Percentiles rank a stretch among this genome's conserved stretches.
Evolutionary conservation across 2,113 vertebrate species (phyloP).

Genomic region (Monopterus albus): DNA sequence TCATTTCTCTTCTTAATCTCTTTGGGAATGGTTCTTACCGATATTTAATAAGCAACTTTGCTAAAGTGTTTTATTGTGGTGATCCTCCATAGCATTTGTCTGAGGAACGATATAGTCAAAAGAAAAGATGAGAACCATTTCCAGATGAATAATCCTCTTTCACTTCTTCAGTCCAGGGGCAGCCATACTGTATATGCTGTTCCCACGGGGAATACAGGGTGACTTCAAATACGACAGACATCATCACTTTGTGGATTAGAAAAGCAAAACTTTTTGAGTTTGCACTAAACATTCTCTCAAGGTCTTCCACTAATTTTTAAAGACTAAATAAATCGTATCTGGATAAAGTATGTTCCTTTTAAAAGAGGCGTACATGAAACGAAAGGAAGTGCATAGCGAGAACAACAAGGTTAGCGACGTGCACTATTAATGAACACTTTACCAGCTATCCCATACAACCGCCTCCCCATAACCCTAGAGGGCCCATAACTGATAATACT

Average conservation of each 20-base stretch:
- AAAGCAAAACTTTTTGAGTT: no score
- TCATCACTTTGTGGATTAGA: no score
- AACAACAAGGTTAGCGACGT: no score
- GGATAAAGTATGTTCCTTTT: no score
- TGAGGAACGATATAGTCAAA: slow-evolving; percentile 17
- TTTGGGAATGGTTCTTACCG: slow-evolving; percentile 15
- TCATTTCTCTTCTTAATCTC: slow-evolving; percentile 38
- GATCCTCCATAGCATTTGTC: neutral
- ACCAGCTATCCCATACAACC: no score
- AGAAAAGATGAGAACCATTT: slow-evolving; percentile 13
- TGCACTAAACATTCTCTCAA: no score
- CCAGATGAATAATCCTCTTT: slow-evolving; percentile 23
- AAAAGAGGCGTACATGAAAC: no score
- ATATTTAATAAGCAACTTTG: slow-evolving; percentile 21
- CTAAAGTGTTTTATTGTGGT: slow-evolving; percentile 4
- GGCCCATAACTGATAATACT: no score
- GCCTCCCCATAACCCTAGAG: no score
- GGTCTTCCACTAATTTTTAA: neutral
- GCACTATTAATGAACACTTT: no score
- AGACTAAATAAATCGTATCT: no score
- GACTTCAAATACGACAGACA: slow-evolving; percentile 18
- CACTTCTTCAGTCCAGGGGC: slow-evolving; percentile 38
- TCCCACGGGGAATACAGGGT: slow-evolving; percentile 25
- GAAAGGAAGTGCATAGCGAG: no score
- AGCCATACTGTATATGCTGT: neutral